Base-by-base conservation (phyloP, 2,888 invertebrate genomes). In the Xylota sylvarum region DNA sequence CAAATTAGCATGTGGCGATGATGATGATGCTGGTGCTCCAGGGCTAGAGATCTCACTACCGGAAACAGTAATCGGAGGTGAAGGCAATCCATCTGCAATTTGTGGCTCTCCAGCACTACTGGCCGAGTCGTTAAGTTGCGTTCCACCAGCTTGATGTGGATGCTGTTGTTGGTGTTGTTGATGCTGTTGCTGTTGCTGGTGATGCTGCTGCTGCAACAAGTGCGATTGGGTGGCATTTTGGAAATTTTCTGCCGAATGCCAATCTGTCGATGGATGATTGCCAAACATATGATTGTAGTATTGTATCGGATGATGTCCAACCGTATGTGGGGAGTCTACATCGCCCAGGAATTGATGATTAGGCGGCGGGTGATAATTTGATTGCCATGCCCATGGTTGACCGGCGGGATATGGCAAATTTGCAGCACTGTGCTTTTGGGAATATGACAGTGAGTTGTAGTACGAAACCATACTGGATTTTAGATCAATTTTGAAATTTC, bases 391-490 rank as follows among this genome's bases (percentile, higher is more conserved):
- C 93, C 93, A 94, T n/a, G 92, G 90, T 48, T 92, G 92, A 17
- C 90, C 88, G 17, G 89, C 89, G 56, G 91, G 88, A 90, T 95
- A 94, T 84, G 95, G 94, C 90, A 94, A 93, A 92, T 94, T 94
- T 67, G 92, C 91, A 62, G 92, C 91, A 92, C 93, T 94, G 88
- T 95, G 95, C 92, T 95, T 95, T 88, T 92, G 92, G 91, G 95
- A 94, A 93, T 95, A 95, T 93, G 95, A 94, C 92, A 95, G 94
- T 90, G 95, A 88, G 93, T 92, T 95, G 94, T 93, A 96, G 92
- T 96, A 96, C 89, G 95, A 95, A 93, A 96, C 96, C 96, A 96
- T 96, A 78, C 88, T 90, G 76, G 43, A 60, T 77, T 83, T 85
- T 23, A 77, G 30, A 62, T 84, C 86, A 78, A 78, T 82, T 79